Conservation (phyloP, 1,140 invertebrate genomes). For the Contarinia nasturtii region DNA sequence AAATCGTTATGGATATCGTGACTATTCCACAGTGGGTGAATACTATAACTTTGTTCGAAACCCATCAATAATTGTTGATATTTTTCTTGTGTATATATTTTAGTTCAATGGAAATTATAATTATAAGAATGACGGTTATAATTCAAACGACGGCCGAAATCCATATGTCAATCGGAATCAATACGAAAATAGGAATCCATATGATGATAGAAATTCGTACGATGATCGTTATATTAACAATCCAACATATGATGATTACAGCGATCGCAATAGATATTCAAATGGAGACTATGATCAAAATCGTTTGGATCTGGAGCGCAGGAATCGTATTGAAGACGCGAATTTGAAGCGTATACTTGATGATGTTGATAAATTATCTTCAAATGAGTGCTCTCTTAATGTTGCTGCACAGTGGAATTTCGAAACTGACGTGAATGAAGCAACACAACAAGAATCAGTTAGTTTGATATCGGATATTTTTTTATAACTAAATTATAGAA, state of each 20-base stretch:
- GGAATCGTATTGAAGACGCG: neutral
- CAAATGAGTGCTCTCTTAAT: conserved; percentile 59
- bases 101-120: conserved; percentile 1
- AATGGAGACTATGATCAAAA: conserved; percentile 15
- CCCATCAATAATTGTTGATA: neutral
- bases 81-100: neutral
- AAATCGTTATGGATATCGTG: too few relatives aligned
- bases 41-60: conserved; percentile 6
- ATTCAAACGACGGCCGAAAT: neutral
- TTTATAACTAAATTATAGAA: neutral
- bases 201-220: neutral
- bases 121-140: conserved; percentile 11
- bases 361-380: conserved; percentile 47
- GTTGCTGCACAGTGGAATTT: conserved; percentile 73
- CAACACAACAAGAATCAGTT: conserved; percentile 61
- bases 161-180: neutral
- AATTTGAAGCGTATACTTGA: conserved; percentile 28
- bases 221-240: neutral
- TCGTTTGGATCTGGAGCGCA: conserved; percentile 18
- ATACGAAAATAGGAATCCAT: neutral
- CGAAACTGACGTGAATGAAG: conserved; percentile 69
- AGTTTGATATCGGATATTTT: conserved; percentile 24
- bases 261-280: conserved; percentile 5
- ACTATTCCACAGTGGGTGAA: conserved; percentile 8
- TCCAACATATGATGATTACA: neutral